Conservation (phyloP, 2,888 invertebrate genomes). For the Polydrusus tereticollis region DNA sequence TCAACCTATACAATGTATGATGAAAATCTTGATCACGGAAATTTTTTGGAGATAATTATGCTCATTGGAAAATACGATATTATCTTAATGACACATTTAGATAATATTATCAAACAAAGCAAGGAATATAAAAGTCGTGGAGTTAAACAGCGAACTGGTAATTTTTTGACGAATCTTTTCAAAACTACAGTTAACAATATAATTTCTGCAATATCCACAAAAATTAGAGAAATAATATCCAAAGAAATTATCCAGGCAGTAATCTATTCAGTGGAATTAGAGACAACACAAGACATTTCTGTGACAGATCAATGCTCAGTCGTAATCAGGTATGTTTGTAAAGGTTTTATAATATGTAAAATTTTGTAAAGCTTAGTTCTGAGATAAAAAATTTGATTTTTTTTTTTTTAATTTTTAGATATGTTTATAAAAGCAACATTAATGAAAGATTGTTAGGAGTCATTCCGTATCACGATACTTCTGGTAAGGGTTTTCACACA, state of each 20-base stretch:
- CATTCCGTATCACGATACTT: slow-evolving; percentile 22
- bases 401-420: background rate
- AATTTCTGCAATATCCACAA: slow-evolving; percentile 12
- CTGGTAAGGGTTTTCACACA: slow-evolving; percentile 16
- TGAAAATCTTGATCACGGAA: too few relatives aligned
- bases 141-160: slow-evolving; percentile 15
- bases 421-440: slow-evolving; percentile 17
- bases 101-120: slow-evolving; percentile 5
- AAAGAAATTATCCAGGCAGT: slow-evolving; percentile 32
- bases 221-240: slow-evolving; percentile 25
- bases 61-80: too few relatives aligned
- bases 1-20: too few relatives aligned
- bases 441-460: slow-evolving; percentile 22
- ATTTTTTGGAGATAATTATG: too few relatives aligned
- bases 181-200: slow-evolving; percentile 18
- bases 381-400: background rate
- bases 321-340: slow-evolving; percentile 30
- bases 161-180: slow-evolving; percentile 16
- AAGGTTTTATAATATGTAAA: too few relatives aligned
- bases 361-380: background rate
- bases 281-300: slow-evolving; percentile 42
- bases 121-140: slow-evolving; percentile 17
- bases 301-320: slow-evolving; percentile 34
- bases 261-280: slow-evolving; percentile 40
- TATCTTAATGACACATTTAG: too few relatives aligned